phyloP scores from a whole-genome alignment of 2,113 vertebrate genomes.

The Siniperca knerii region DNA sequence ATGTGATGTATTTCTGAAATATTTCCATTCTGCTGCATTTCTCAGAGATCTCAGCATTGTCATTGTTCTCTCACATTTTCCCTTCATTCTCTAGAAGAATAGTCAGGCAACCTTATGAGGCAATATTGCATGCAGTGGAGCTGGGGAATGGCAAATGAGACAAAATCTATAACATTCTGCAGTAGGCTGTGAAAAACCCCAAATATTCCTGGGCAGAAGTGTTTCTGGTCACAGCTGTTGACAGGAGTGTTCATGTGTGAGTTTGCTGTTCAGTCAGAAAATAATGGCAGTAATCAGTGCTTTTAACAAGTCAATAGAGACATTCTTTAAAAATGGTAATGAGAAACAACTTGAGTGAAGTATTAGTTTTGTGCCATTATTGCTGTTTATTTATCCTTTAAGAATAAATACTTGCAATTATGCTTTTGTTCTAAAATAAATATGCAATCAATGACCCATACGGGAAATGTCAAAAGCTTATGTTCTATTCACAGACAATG shows the following conservation, averaged over 20 bases:
- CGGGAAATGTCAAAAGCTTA: conserved; percentile 30
- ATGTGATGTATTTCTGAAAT: conserved; percentile 15
- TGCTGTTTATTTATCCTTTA: conserved; percentile 36
- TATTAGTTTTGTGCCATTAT: conserved; percentile 15
- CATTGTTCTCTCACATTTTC: conserved; percentile 51
- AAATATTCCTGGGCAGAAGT: conserved; percentile 50
- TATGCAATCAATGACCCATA: conserved; percentile 40
- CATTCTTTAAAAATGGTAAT: conserved; percentile 47
- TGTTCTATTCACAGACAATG: conserved; percentile 16
- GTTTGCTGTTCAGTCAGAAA: conserved; percentile 40
- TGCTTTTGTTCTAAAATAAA: conserved; percentile 54
- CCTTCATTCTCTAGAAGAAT: conserved; percentile 59
- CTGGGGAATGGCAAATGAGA: conserved; percentile 61
- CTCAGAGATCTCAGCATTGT: conserved; percentile 39
- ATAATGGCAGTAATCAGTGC: conserved; percentile 52
- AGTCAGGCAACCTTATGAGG: conserved; percentile 53
- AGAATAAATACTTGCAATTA: conserved; percentile 31
- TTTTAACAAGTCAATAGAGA: conserved; percentile 48
- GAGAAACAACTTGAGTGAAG: conserved; percentile 29
- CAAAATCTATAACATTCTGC: conserved; percentile 66
- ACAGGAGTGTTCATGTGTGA: conserved; percentile 39
- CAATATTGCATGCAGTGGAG: conserved; percentile 57
- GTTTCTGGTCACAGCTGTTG: conserved; percentile 50
- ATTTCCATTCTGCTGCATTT: conserved; percentile 45
- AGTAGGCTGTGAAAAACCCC: conserved; percentile 34